phyloP scores from a whole-genome alignment of 2,888 invertebrate species.

The Drosophila melanosoma region DNA sequence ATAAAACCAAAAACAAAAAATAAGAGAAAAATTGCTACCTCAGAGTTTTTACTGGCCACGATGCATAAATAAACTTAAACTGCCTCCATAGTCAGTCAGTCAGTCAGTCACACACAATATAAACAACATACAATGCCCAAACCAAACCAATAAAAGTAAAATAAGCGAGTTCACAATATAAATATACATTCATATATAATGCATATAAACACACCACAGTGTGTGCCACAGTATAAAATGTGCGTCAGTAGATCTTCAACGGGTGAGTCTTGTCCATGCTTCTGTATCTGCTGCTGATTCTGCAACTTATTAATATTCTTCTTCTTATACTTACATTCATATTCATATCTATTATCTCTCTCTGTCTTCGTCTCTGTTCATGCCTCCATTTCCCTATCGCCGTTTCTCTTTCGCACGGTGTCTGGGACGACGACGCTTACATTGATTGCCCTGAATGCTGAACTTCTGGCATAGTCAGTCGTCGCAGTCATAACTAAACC shows the following conservation, averaged over 20 bases:
- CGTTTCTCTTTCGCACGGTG: conserved; percentile 18
- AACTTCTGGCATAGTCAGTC: conserved; percentile 42
- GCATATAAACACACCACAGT: conserved; percentile 55
- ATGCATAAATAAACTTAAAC: conserved; percentile 67
- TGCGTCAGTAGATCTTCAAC: conserved; percentile 55
- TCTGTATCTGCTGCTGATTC: conserved; percentile 18
- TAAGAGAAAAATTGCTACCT: conserved; percentile 44
- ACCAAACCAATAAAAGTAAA: conserved; percentile 73
- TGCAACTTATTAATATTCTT: conserved; percentile 26
- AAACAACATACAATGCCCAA: conserved; percentile 66
- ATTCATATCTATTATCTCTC: conserved; percentile 21
- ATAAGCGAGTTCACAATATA: conserved; percentile 64
- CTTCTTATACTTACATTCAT: conserved; percentile 16
- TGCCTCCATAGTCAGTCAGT: conserved; percentile 48
- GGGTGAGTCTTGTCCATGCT: conserved; percentile 22
- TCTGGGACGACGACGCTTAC: conserved; percentile 33
- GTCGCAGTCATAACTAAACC: conserved; percentile 44
- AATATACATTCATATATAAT: conserved; percentile 56
- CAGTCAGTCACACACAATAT: conserved; percentile 48
- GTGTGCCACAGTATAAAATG: conserved; percentile 45
- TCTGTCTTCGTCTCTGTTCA: neutral
- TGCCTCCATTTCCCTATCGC: conserved; percentile 28
- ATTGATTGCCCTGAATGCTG: conserved; percentile 43
- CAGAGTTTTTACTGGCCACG: conserved; percentile 53
- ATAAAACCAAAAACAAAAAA: neutral